Conservation (phyloP, 2,797 vertebrate species). For the Rhinatrema bivittatum region DNA sequence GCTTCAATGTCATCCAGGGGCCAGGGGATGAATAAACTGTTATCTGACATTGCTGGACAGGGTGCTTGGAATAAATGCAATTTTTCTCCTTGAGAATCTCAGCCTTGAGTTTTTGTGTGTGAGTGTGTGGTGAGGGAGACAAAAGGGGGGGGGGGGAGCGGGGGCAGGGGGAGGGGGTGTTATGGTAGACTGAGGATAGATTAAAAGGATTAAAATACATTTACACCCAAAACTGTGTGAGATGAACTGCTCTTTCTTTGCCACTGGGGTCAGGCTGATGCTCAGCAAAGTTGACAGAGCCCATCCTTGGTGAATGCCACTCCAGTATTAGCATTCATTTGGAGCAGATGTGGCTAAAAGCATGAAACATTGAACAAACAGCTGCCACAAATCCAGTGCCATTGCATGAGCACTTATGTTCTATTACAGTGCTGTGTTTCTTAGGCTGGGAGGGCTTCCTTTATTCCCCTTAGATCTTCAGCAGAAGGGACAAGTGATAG, state of each 20-base stretch:
- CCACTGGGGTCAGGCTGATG: slow-evolving; percentile 74
- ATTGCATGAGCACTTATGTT: slow-evolving; percentile 68
- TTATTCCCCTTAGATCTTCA: slow-evolving; percentile 21
- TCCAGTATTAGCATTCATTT: slow-evolving; percentile 97
- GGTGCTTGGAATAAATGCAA: slow-evolving; percentile 62
- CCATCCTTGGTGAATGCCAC: slow-evolving; percentile 67
- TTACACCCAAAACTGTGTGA: no score
- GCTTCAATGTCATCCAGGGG: slow-evolving; percentile 78
- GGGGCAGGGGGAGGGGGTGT: slow-evolving; percentile 16
- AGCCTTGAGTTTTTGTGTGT: slow-evolving; percentile 52
- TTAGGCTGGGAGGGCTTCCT: slow-evolving; percentile 38
- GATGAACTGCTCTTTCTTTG: slow-evolving; percentile 53
- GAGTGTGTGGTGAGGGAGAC: background rate
- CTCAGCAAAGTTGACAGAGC: slow-evolving; percentile 88
- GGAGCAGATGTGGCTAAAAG: slow-evolving; percentile 93
- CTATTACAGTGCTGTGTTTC: slow-evolving; percentile 52
- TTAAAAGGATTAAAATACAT: slow-evolving; percentile 5
- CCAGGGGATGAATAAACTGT: slow-evolving; percentile 74
- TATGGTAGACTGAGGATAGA: slow-evolving; percentile 19
- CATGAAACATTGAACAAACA: slow-evolving; percentile 99
- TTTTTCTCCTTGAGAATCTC: slow-evolving; percentile 70
- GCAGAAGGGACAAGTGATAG: slow-evolving; percentile 32
- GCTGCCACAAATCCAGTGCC: slow-evolving; percentile 87
- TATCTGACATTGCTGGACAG: slow-evolving; percentile 76
- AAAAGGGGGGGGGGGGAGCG: no score